Conservation (phyloP, 2,888 invertebrate genomes). For the Dynastes grantii region DNA sequence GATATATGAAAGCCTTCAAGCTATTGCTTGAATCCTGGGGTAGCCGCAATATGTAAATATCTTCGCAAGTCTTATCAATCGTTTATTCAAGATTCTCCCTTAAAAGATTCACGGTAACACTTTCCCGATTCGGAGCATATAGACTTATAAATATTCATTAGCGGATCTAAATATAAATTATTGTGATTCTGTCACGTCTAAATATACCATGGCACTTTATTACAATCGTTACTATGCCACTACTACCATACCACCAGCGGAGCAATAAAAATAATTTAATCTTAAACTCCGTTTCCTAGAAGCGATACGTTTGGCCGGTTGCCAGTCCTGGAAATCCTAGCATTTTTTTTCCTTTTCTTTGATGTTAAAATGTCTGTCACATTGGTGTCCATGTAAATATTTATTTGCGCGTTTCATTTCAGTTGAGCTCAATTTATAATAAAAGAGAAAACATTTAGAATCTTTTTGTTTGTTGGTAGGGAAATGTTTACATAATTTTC, state of each 20-base stretch:
- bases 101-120: conserved; percentile 8
- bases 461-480: no score
- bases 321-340: conserved; percentile 30
- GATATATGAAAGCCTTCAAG: no score
- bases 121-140: conserved; percentile 15
- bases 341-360: conserved; percentile 20
- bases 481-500: no score
- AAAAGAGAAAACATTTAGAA: no score
- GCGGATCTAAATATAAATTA: conserved; percentile 37
- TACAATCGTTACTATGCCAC: conserved; percentile 27
- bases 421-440: conserved; percentile 4
- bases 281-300: conserved; percentile 34
- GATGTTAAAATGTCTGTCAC: conserved; percentile 24
- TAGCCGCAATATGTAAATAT: not conserved
- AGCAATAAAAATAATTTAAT: conserved; percentile 45
- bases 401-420: not conserved
- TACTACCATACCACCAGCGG: conserved; percentile 9
- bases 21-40: not conserved
- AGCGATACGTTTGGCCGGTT: conserved; percentile 28
- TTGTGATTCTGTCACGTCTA: conserved; percentile 38
- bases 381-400: conserved; percentile 16
- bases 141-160: conserved; percentile 41
- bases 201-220: conserved; percentile 25
- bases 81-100: not conserved
- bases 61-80: not conserved